Percentiles rank a stretch among this genome's conserved stretches.
These are phyloP conservation scores for Latrodectus hesperus DNA, from an alignment of 2,888 invertebrate genomes.

Conservation along the genomic window DNA sequence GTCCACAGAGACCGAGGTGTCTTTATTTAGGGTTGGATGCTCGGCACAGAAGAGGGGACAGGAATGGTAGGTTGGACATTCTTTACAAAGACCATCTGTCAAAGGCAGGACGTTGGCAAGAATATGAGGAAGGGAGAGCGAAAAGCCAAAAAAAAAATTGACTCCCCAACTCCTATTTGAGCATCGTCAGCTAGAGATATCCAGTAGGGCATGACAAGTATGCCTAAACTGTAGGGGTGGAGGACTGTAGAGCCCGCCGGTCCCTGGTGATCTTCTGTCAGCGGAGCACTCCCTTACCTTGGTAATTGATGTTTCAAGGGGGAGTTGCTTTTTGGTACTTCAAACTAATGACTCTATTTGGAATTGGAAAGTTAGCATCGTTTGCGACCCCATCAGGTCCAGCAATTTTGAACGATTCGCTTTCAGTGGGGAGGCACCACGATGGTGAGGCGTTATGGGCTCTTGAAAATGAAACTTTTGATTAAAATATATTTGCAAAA, in stretches of 20 bases:
- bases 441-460: not conserved
- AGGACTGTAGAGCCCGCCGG: not conserved
- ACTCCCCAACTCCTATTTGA: constrained; percentile 10
- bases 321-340: constrained; percentile 5
- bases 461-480: not conserved
- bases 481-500: not conserved
- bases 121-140: not conserved
- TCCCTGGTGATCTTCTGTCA: constrained; percentile 7
- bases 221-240: constrained; percentile 8
- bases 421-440: not conserved
- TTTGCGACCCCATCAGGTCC: too few species aligned
- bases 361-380: not conserved
- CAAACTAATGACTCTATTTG: constrained; percentile 2
- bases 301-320: not conserved
- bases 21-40: not conserved
- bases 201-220: constrained; percentile 27
- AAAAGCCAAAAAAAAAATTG: not conserved
- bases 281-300: not conserved
- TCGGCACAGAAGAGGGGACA: not conserved
- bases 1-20: not conserved
- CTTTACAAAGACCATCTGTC: constrained; percentile 45
- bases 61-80: not conserved
- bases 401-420: not conserved
- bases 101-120: not conserved
- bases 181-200: constrained; percentile 27